Conservation (phyloP, 2,113 vertebrate species). For the Papio anubis region DNA sequence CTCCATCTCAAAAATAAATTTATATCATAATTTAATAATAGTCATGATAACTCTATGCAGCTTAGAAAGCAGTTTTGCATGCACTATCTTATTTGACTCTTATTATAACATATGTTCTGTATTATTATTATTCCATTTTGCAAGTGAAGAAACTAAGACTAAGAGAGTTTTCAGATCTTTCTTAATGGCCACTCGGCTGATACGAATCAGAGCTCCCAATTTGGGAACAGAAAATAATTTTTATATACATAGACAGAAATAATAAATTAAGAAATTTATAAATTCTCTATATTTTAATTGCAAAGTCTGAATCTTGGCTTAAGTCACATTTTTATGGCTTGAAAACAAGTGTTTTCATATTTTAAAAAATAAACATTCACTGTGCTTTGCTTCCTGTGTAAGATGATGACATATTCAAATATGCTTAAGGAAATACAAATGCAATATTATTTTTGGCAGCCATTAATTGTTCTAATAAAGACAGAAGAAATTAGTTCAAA, state of each 20-base stretch:
- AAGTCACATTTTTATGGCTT: conserved; percentile 30
- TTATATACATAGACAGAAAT: conserved; percentile 15
- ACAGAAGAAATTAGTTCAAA: neutral
- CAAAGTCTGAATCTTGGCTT: neutral
- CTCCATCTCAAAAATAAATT: neutral
- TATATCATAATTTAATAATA: neutral
- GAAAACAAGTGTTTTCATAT: neutral
- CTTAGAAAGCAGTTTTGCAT: neutral
- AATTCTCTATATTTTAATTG: conserved; percentile 23
- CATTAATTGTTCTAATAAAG: neutral
- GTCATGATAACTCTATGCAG: neutral
- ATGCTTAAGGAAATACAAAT: conserved; percentile 43
- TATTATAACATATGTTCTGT: neutral
- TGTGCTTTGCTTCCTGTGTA: neutral
- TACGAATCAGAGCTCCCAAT: neutral
- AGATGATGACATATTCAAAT: conserved; percentile 9
- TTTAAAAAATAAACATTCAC: neutral
- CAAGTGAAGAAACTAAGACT: neutral
- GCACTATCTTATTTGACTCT: neutral
- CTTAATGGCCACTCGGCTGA: neutral
- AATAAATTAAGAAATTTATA: neutral
- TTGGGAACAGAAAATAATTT: conserved; percentile 30
- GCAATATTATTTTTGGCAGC: neutral
- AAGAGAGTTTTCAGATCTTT: neutral
- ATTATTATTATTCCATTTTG: conserved; percentile 3